These are phyloP conservation scores for Nowickia ferox DNA, from an alignment of 2,888 invertebrate species.

Conservation along the genomic window DNA sequence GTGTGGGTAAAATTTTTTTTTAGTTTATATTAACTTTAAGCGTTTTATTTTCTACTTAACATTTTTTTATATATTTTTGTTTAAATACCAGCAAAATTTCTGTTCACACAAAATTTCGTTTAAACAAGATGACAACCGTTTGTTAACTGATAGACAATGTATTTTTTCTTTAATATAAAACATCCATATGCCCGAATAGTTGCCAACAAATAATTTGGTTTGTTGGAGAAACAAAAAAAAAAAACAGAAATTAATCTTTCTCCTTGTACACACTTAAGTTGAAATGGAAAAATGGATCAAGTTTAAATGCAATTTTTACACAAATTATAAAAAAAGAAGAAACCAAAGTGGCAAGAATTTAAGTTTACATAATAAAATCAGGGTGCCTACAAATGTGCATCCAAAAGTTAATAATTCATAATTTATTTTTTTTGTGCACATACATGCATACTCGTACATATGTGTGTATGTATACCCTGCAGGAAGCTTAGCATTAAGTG, in stretches of 20 bases:
- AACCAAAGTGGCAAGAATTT: slow-evolving; percentile 10
- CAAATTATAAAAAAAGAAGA: slow-evolving; percentile 3
- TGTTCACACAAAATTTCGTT: slow-evolving; percentile 43
- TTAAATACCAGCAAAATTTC: background rate
- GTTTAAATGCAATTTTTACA: slow-evolving; percentile 50
- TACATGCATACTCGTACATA: too few relatives aligned
- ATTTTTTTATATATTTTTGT: slow-evolving; percentile 1
- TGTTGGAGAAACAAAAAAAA: slow-evolving; percentile 32
- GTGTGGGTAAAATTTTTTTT: background rate
- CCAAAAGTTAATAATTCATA: background rate
- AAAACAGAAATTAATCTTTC: background rate
- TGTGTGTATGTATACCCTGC: too few relatives aligned
- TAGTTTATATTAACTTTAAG: background rate
- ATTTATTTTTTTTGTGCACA: too few relatives aligned
- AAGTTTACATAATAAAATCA: too few relatives aligned
- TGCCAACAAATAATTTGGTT: slow-evolving; percentile 53
- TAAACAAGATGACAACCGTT: slow-evolving; percentile 65
- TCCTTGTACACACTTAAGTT: slow-evolving; percentile 23
- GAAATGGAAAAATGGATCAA: slow-evolving; percentile 46
- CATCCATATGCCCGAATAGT: slow-evolving; percentile 31
- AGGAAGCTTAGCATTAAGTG: too few relatives aligned
- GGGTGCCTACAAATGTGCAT: background rate
- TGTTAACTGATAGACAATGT: slow-evolving; percentile 62
- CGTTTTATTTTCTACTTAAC: slow-evolving; percentile 12
- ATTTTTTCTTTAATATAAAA: slow-evolving; percentile 11